Percentiles rank a stretch among this genome's conserved stretches.
These are phyloP conservation scores for Tylochromis polylepis DNA, from an alignment of 2,113 vertebrate genomes.

Conservation along the genomic window DNA sequence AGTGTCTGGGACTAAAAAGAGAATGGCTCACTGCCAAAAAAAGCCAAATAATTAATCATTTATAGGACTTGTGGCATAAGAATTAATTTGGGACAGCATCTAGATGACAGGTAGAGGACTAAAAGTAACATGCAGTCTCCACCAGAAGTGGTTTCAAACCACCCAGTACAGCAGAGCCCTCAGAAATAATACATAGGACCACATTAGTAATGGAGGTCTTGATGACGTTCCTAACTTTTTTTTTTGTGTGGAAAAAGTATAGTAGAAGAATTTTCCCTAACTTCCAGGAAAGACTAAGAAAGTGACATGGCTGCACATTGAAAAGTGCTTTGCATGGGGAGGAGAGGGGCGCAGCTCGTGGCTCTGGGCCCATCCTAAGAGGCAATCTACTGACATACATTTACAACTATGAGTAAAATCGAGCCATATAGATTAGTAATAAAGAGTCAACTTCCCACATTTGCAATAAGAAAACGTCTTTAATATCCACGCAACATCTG, in stretches of 20 bases:
- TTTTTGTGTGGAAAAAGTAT: neutral
- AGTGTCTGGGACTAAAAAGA: neutral
- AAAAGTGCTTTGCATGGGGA: neutral
- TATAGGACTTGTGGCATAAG: neutral
- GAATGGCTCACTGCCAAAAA: neutral
- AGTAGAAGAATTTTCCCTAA: neutral
- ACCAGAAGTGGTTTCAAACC: slow-evolving; percentile 8
- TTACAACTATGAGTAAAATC: neutral
- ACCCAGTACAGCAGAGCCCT: slow-evolving; percentile 28
- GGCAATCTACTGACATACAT: neutral
- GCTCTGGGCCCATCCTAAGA: neutral
- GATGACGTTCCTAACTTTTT: neutral
- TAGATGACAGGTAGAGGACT: slow-evolving; percentile 20
- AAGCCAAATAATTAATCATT: slow-evolving; percentile 8
- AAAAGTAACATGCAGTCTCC: slow-evolving; percentile 22
- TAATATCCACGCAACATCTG: neutral
- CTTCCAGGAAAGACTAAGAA: neutral
- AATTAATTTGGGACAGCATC: slow-evolving; percentile 2
- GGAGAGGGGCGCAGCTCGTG: neutral
- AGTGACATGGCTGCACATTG: neutral
- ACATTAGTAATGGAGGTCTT: slow-evolving; percentile 28
- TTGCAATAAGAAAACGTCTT: neutral
- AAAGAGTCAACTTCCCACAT: neutral
- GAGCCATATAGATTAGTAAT: neutral
- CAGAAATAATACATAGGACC: slow-evolving; percentile 57